Base-by-base conservation (phyloP, 2,888 invertebrate species). In the Celastrina argiolus region DNA sequence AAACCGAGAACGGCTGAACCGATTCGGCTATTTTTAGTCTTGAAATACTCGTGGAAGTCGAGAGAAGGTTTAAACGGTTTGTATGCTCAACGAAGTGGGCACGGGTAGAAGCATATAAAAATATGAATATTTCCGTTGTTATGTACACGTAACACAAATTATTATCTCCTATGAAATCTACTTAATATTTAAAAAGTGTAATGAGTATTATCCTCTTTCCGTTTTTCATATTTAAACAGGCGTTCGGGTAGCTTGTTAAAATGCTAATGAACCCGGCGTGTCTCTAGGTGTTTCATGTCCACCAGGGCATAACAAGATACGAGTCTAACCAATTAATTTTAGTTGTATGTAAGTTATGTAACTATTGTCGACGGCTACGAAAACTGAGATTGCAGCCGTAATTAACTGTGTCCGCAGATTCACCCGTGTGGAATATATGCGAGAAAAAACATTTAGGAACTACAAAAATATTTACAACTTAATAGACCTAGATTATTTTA, bases 201-300 rank as follows among this genome's bases (percentile, higher is more conserved):
- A 51, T 26, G 12, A 12, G 14, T 26, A 10, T 14, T 22, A 51
- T 51, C 22, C 51, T 51, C 22, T 51, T 51, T 26, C 51, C 22
- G 51, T 51, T 51, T 51, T 22, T 51, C 22, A 12, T 51, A 51
- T 45, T 45, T 51, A 51, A 51, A 51, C 22, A 22, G 22, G 51
- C 51, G 10, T 8, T 36, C 36, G 12, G 51, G 51, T 51, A 51
- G 14, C 51, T 51, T 51, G 51, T 51, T 51, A 51, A 51, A 51
- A 51, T 51, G 51, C 51, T 51, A 51, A 51, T 51, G 26, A 51
- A 51, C 12, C 22, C 22, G 10, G 7, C 36, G 51, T 26, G 26
- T 26, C 51, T 22, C 51, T 26, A 14, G 51, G 51, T 51, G 22
- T 51, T 51, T 51, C 51, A 26, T 51, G 51, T 51, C 22, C 36